Base-by-base conservation (phyloP, 2,888 invertebrate species). In the Melipona beecheii region DNA sequence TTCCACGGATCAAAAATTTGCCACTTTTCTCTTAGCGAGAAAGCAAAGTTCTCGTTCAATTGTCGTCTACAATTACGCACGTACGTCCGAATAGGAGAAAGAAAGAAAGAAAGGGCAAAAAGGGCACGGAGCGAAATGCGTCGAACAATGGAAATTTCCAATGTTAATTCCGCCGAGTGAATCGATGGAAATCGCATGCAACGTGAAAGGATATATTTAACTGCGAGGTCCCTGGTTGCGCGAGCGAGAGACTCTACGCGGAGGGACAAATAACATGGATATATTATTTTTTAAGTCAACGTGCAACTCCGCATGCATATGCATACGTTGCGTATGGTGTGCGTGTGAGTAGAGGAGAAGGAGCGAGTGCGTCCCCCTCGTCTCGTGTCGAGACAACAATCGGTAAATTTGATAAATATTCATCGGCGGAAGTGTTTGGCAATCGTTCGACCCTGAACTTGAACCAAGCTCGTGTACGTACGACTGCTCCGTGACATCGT, bases 371-470 rank as follows among this genome's bases (percentile, higher is more conserved):
- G 70, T 60, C 15, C 60, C 15, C 60, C 56, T 58, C 75, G 60
- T 52, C 27, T 50, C 64, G 50, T 66, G 56, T 58, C 84, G 21
- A 74, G 73, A 66, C 50, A 70, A 70, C 80, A 74, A 84, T 85
- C 76, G 76, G 52, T 66, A 65, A 77, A 75, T 83, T 71, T 60
- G 62, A 82, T 86, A 83, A 85, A 85, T 86, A 86, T 82, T 86
- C 85, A 85, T 77, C 72, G 86, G 64, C 43, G 82, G 85, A 85
- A 79, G 74, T 82, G 76, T 60, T 82, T 68, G 75, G 64, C 73
- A 68, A 85, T 84, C 80, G 74, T 76, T 77, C 71, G 80, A 84
- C 84, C 77, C 77, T 75, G 80, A 84, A 77, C 81, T 85, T 84
- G 9, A 75, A 85, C 64, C 58, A 50, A 65, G 76, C 66, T 79